Evolutionary conservation across 2,888 invertebrate species (phyloP).

Genomic region (Conchocele bisecta): DNA sequence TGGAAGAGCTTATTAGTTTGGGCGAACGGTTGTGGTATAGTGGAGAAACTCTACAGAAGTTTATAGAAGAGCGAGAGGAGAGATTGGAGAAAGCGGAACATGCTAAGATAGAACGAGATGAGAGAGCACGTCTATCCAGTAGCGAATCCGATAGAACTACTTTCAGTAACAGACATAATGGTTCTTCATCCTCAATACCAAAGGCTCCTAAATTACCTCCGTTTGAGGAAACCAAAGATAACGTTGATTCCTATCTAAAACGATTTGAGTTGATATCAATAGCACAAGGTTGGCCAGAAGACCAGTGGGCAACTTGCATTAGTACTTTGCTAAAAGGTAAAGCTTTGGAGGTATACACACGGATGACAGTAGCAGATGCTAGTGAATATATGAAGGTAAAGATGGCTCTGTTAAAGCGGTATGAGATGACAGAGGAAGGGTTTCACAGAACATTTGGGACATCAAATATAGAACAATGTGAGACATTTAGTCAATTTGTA

Average conservation of each 20-base stretch:
- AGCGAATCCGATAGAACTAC: no score
- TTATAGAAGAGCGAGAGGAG: no score
- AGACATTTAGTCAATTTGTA: background rate
- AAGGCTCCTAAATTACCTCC: background rate
- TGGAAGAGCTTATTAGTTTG: no score
- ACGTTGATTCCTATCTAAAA: background rate
- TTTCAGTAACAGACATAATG: no score
- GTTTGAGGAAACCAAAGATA: background rate
- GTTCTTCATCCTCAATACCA: no score
- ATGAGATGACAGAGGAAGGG: background rate
- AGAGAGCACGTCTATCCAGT: no score
- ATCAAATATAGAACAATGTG: background rate
- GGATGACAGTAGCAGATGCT: background rate
- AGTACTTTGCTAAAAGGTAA: background rate
- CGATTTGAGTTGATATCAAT: background rate
- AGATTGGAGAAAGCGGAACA: no score
- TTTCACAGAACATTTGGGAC: background rate
- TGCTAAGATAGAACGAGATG: no score
- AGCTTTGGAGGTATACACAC: background rate
- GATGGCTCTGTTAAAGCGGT: background rate
- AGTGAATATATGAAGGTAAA: background rate
- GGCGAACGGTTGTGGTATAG: no score
- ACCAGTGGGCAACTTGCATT: background rate
- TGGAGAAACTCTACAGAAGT: no score
- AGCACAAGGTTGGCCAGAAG: background rate